Conservation (phyloP, 2,797 vertebrate genomes). For the Psittacula derbiana region DNA sequence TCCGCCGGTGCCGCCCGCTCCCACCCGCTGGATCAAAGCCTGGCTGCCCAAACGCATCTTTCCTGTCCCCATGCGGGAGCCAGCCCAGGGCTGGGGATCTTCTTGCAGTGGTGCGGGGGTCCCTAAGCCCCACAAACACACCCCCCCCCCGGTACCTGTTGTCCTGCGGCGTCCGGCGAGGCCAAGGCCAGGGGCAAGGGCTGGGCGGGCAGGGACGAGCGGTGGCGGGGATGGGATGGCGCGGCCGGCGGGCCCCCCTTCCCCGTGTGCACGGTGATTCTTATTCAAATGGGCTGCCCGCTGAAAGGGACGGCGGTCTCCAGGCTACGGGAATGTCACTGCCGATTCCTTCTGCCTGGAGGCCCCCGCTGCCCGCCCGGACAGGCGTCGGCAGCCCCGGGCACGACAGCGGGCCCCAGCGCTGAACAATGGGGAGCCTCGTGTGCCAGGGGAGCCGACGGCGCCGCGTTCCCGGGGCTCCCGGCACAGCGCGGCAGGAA, state of each 20-base stretch:
- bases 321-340: slow-evolving; percentile 83
- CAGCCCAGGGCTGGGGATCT: neutral
- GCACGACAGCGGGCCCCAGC: neutral
- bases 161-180: neutral
- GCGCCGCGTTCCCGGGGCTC: slow-evolving; percentile 4
- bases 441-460: neutral
- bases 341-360: slow-evolving; percentile 78
- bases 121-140: neutral
- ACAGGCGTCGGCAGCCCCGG: slow-evolving; percentile 30
- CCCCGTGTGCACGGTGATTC: slow-evolving; percentile 70
- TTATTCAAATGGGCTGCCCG: slow-evolving; percentile 87
- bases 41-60: slow-evolving; percentile 30
- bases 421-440: slow-evolving; percentile 34
- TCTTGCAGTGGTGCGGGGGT: neutral
- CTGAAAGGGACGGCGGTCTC: slow-evolving; percentile 83
- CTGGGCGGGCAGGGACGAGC: slow-evolving; percentile 2
- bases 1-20: neutral
- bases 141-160: neutral
- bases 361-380: slow-evolving; percentile 16
- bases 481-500: slow-evolving; percentile 21
- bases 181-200: neutral
- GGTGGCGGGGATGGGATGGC: slow-evolving; percentile 45
- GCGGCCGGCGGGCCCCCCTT: slow-evolving; percentile 26
- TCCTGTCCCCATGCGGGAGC: neutral
- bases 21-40: slow-evolving; percentile 30